Evolutionary conservation across 1,140 invertebrate genomes (phyloP).

Genomic region (Goniozus legneri): DNA sequence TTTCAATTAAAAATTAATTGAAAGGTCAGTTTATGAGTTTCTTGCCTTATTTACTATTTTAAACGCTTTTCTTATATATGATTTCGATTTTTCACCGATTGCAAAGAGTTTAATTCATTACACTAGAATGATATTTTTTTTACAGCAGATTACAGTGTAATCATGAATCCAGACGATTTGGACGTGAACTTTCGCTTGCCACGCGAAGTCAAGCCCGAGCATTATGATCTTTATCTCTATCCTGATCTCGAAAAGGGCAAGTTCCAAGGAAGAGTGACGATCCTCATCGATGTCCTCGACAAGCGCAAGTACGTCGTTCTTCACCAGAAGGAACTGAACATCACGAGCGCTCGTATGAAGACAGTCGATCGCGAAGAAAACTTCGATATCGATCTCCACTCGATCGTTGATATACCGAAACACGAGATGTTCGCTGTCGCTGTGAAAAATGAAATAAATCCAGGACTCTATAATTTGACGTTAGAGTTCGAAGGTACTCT

Average conservation of each 20-base stretch:
- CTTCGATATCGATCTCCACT: constrained; percentile 35
- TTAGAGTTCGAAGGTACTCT: constrained; percentile 70
- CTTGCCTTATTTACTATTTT: too few relatives aligned
- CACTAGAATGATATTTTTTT: too few relatives aligned
- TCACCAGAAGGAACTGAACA: constrained; percentile 65
- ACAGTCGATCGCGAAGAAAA: constrained; percentile 30
- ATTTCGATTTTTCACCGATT: too few relatives aligned
- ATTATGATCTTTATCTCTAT: constrained; percentile 72
- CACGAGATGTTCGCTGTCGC: constrained; percentile 69
- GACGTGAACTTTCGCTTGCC: constrained; percentile 62
- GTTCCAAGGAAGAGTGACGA: constrained; percentile 71
- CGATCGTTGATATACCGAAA: constrained; percentile 35
- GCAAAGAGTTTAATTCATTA: too few relatives aligned
- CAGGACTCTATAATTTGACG: constrained; percentile 62
- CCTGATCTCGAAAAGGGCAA: constrained; percentile 69
- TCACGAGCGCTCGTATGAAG: constrained; percentile 48
- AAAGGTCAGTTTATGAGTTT: too few relatives aligned
- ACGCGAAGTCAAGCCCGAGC: constrained; percentile 61
- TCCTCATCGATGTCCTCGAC: constrained; percentile 61
- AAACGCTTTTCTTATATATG: too few relatives aligned
- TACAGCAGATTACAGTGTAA: too few relatives aligned
- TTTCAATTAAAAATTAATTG: too few relatives aligned
- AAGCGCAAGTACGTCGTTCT: constrained; percentile 63
- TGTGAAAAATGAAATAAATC: constrained; percentile 50
- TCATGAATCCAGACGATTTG: too few relatives aligned